Base-by-base conservation (phyloP, 2,888 invertebrate species). In the Lydus trimaculatus region DNA sequence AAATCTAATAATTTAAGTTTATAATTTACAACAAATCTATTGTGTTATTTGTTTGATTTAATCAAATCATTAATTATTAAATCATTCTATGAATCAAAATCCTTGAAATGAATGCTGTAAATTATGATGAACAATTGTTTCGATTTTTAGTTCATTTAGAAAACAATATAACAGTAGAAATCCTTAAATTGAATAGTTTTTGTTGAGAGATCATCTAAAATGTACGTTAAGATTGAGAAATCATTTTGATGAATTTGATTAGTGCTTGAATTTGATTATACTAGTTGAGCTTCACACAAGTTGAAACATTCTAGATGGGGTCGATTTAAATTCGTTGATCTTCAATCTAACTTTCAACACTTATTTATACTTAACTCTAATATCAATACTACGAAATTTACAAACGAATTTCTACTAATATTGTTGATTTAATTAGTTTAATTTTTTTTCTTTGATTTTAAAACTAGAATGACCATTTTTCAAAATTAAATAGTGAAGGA, bases 251-350 rank as follows among this genome's bases (percentile, higher is more conserved):
- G 52, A 52, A 52, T 52, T 56, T 25, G 56, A 25, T 56, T 56
- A 28, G 28, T 56, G 8, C 13, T 25, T 52, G 52, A 52, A 52
- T 52, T 52, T 52, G 52, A 52, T 52, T 52, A 25, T 52, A 25
- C 25, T 52, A 52, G 23, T 52, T 11, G 23, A 52, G 25, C 23
- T 52, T 52, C 25, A 25, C 11, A 52, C 13, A 56, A 56, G 25
- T 28, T 56, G 25, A 56, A 25, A 15, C 28, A 15, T 28, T 56
- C 28, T 56, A 2, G 23, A 52, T 48, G 39, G 11, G n/a, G 28
- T 56, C 20, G 48, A 28, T 33, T 68, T 65, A 56, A 66, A 69
- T 69, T 62, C 69, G 69, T 63, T 66, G 64, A 69, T 69, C 64
- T 63, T 58, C 59, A n/a, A 69, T 63, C 36, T 61, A 65, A 63